phyloP scores from a whole-genome alignment of 2,888 invertebrate species.

The Branchellion lobata region DNA sequence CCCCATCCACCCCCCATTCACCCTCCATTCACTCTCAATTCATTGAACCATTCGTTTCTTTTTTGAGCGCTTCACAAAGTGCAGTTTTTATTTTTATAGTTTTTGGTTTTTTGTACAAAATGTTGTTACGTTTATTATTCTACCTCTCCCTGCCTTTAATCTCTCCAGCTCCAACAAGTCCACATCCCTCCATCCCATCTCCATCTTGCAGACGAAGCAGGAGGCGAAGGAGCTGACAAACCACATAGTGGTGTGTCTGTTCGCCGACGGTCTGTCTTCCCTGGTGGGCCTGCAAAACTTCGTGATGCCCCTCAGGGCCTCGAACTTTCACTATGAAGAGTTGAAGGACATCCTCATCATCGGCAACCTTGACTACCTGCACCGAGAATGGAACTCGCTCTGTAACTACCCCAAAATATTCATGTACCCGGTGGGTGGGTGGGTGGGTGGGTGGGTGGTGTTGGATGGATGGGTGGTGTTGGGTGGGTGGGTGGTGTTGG shows the following conservation, averaged over 20 bases:
- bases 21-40: too few relatives aligned
- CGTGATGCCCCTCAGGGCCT: conserved; percentile 99
- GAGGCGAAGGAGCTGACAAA: conserved; percentile 71
- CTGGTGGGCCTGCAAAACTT: conserved; percentile 95
- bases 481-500: too few relatives aligned
- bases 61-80: too few relatives aligned
- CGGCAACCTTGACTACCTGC: conserved; percentile 95
- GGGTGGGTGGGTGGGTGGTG: too few relatives aligned
- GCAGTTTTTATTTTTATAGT: too few relatives aligned
- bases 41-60: too few relatives aligned
- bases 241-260: conserved; percentile 88
- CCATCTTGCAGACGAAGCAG: conserved; percentile 87
- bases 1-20: too few relatives aligned
- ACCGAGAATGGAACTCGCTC: conserved; percentile 99
- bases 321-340: conserved; percentile 99
- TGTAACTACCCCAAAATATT: conserved; percentile 99
- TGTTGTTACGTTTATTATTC: background rate
- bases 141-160: background rate
- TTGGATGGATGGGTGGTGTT: too few relatives aligned
- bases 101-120: too few relatives aligned
- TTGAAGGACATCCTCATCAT: conserved; percentile 99
- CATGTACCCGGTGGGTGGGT: conserved; percentile 69
- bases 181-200: too few relatives aligned
- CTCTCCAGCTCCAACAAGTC: too few relatives aligned
- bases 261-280: conserved; percentile 98